Evolutionary conservation across 1,140 invertebrate species (phyloP).

Genomic region (Meloidogyne exigua): DNA sequence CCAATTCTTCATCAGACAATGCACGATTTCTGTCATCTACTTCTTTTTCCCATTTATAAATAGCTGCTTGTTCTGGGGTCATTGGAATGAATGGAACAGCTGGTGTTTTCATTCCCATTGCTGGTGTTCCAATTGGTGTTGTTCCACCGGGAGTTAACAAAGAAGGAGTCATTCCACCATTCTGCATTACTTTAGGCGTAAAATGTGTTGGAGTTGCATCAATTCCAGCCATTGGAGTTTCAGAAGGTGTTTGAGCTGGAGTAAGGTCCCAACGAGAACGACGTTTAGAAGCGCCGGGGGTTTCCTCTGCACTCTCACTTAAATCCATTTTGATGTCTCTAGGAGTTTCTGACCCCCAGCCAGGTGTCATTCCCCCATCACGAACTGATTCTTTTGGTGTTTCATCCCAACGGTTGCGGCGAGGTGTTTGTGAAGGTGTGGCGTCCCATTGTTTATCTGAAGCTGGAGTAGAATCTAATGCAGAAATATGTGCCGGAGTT

Average conservation of each 20-base stretch:
- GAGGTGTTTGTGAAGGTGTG: slow-evolving; percentile 73
- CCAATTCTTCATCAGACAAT: slow-evolving; percentile 91
- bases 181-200: slow-evolving; percentile 51
- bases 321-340: slow-evolving; percentile 78
- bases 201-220: slow-evolving; percentile 50
- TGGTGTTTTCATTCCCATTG: slow-evolving; percentile 95
- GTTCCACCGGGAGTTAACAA: slow-evolving; percentile 74
- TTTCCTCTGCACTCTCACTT: slow-evolving; percentile 77
- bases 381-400: slow-evolving; percentile 82
- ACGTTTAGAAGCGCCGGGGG: slow-evolving; percentile 86
- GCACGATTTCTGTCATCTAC: slow-evolving; percentile 96
- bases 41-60: slow-evolving; percentile 96
- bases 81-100: slow-evolving; percentile 85
- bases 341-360: slow-evolving; percentile 90
- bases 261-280: slow-evolving; percentile 96
- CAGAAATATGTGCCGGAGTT: slow-evolving; percentile 80
- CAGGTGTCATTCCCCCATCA: slow-evolving; percentile 48
- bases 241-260: slow-evolving; percentile 68
- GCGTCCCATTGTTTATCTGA: slow-evolving; percentile 70
- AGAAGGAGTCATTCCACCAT: slow-evolving; percentile 70
- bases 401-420: slow-evolving; percentile 97
- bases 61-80: slow-evolving; percentile 97
- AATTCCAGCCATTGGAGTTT: slow-evolving; percentile 58
- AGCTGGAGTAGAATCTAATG: slow-evolving; percentile 87
- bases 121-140: slow-evolving; percentile 90